These are phyloP conservation scores for Argyrosomus japonicus DNA, from an alignment of 2,113 vertebrate genomes.

Conservation along the genomic window DNA sequence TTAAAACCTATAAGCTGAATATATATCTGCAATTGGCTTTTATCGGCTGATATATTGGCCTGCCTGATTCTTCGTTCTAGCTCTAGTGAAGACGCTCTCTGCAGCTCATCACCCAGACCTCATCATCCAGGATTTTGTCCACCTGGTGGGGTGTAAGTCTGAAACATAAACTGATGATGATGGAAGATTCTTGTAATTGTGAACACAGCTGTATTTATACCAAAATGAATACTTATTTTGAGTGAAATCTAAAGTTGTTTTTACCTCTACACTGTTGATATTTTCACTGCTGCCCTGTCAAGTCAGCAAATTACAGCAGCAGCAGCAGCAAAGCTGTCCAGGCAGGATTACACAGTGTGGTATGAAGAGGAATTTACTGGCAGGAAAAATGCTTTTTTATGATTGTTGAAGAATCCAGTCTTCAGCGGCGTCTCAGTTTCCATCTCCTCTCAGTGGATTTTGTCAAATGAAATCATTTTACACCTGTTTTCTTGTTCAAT, in stretches of 20 bases:
- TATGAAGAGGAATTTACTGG: slow-evolving; percentile 32
- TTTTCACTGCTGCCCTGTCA: neutral
- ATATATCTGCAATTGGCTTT: too few species aligned
- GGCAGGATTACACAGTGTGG: slow-evolving; percentile 12
- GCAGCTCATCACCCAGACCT: neutral
- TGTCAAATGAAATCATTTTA: slow-evolving; percentile 19
- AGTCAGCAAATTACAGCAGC: slow-evolving; percentile 28
- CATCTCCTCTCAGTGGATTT: slow-evolving; percentile 21
- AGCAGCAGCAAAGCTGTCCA: slow-evolving; percentile 10
- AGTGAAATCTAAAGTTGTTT: slow-evolving; percentile 29
- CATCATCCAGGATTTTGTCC: too few species aligned
- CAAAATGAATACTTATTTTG: slow-evolving; percentile 18
- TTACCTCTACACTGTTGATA: slow-evolving; percentile 8
- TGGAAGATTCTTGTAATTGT: neutral
- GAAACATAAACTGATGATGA: neutral
- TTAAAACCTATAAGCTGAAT: too few species aligned
- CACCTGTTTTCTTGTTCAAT: neutral
- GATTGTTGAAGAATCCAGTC: slow-evolving; percentile 12
- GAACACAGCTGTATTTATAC: slow-evolving; percentile 12
- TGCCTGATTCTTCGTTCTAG: neutral
- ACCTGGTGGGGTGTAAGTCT: too few species aligned
- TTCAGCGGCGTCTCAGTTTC: slow-evolving; percentile 5
- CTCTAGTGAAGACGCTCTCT: neutral
- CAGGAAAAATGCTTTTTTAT: slow-evolving; percentile 24
- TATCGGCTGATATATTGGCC: neutral